phyloP scores from a whole-genome alignment of 2,888 invertebrate genomes.

The Phyllotreta striolata region DNA sequence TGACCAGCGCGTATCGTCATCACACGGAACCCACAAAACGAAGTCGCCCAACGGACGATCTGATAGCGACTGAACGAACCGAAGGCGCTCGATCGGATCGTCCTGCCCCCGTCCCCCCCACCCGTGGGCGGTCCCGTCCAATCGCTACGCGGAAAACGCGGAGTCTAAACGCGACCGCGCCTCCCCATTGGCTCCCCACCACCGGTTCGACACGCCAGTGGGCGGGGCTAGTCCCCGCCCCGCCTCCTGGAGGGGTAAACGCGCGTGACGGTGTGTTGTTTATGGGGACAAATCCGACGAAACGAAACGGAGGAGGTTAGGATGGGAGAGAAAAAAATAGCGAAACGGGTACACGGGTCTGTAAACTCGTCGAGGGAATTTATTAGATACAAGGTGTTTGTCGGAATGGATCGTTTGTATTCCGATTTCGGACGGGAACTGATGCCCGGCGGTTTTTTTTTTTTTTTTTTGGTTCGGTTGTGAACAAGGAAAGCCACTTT shows the following conservation, averaged over 20 bases:
- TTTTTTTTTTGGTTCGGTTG: too few relatives aligned
- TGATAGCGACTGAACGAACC: slow-evolving; percentile 59
- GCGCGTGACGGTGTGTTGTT: slow-evolving; percentile 61
- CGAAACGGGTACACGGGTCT: too few relatives aligned
- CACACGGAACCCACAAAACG: slow-evolving; percentile 32
- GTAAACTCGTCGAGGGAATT: slow-evolving; percentile 60
- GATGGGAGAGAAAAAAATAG: slow-evolving; percentile 60
- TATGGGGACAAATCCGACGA: slow-evolving; percentile 62
- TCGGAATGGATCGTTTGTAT: slow-evolving; percentile 64
- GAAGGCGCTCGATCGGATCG: slow-evolving; percentile 55
- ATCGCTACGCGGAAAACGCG: slow-evolving; percentile 57
- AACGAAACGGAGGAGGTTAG: slow-evolving; percentile 62
- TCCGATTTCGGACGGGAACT: slow-evolving; percentile 60
- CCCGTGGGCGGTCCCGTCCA: slow-evolving; percentile 53
- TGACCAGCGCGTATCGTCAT: slow-evolving; percentile 14
- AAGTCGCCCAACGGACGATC: slow-evolving; percentile 48
- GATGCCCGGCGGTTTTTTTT: slow-evolving; percentile 62
- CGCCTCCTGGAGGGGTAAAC: slow-evolving; percentile 51
- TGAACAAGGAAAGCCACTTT: slow-evolving; percentile 62
- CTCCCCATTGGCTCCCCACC: slow-evolving; percentile 54
- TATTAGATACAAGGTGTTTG: slow-evolving; percentile 64
- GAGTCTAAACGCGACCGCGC: slow-evolving; percentile 43
- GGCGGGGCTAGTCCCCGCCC: slow-evolving; percentile 45
- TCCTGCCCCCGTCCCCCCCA: slow-evolving; percentile 51
- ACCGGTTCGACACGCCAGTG: slow-evolving; percentile 1